Percentiles rank a stretch among this genome's conserved stretches.
phyloP scores from a whole-genome alignment of 2,113 vertebrate genomes.

The Toxostoma redivivum region DNA sequence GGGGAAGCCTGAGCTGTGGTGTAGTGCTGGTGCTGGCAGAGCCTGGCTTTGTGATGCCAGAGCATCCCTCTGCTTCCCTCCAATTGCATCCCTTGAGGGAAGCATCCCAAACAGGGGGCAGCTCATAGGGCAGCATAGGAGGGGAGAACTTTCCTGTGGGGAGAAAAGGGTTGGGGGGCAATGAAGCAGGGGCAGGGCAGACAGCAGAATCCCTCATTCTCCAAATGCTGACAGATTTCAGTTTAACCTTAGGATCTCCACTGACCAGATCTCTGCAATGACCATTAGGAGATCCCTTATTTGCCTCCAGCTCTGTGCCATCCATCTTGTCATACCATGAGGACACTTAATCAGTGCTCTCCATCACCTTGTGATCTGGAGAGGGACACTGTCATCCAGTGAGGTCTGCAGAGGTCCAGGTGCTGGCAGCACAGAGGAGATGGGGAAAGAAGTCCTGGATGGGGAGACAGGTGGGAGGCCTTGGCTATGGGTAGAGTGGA shows the following conservation, averaged over 20 bases:
- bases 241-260: not conserved
- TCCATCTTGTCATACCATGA: not conserved
- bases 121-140: not conserved
- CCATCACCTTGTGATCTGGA: not conserved
- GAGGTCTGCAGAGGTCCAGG: not conserved
- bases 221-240: not conserved
- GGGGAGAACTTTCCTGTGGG: not conserved
- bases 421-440: not conserved
- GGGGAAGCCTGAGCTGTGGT: not conserved
- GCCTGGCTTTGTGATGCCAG: not conserved
- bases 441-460: not conserved
- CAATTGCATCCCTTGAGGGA: not conserved
- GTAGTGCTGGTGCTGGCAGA: not conserved
- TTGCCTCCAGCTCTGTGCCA: not conserved
- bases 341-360: not conserved
- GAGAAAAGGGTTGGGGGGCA: not conserved
- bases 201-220: not conserved
- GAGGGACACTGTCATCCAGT: rapidly evolving
- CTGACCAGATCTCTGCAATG: not conserved
- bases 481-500: not conserved
- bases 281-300: not conserved
- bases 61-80: not conserved
- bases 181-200: not conserved
- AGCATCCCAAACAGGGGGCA: not conserved
- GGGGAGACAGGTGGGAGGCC: not conserved